Conservation (phyloP, 2,797 vertebrate genomes). For the Periophthalmus magnuspinnatus region DNA sequence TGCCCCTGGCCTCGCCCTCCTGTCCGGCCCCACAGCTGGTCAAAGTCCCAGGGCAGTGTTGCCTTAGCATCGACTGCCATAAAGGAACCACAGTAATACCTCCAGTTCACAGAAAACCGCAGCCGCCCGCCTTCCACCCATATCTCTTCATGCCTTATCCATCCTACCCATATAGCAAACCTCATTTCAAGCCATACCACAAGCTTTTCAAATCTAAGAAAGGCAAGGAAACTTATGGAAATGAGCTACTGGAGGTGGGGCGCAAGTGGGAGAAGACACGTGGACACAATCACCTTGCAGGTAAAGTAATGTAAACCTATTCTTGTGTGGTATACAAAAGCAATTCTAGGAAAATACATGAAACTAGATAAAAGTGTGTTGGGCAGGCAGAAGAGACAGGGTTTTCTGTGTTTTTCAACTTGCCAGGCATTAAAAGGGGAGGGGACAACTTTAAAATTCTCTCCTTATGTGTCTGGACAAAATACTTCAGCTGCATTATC, state of each 20-base stretch:
- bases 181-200: slow-evolving; percentile 51
- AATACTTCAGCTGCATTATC: background rate
- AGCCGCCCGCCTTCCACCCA: slow-evolving; percentile 56
- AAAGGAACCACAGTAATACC: slow-evolving; percentile 55
- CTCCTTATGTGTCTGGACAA: background rate
- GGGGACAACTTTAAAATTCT: background rate
- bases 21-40: slow-evolving; percentile 78
- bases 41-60: slow-evolving; percentile 83
- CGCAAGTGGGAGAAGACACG: slow-evolving; percentile 71
- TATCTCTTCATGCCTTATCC: slow-evolving; percentile 68
- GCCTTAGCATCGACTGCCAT: slow-evolving; percentile 78
- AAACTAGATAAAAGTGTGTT: background rate
- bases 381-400: background rate
- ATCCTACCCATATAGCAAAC: slow-evolving; percentile 55
- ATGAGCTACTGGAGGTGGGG: slow-evolving; percentile 72
- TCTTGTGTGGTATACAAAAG: background rate
- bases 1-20: slow-evolving; percentile 73
- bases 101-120: slow-evolving; percentile 43
- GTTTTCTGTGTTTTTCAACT: background rate
- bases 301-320: slow-evolving; percentile 44
- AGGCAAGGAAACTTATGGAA: slow-evolving; percentile 68
- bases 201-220: slow-evolving; percentile 70
- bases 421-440: background rate
- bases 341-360: background rate
- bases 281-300: slow-evolving; percentile 71